Percentiles rank a stretch among this genome's conserved stretches.
Conservation (phyloP, 1,140 invertebrate genomes). For the Rhynchophorus ferrugineus region DNA sequence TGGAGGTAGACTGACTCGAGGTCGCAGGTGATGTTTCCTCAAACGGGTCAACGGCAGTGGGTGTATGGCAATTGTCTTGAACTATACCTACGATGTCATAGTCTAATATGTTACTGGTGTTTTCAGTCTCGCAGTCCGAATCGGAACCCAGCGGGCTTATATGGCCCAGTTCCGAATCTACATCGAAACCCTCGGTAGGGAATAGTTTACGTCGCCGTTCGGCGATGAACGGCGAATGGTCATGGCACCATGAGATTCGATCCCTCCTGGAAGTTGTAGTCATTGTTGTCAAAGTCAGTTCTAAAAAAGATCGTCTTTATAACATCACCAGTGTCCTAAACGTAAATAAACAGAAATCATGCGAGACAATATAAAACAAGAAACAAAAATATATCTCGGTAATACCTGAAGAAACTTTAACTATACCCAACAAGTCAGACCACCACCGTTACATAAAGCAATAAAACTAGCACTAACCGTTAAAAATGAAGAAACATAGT, state of each 20-base stretch:
- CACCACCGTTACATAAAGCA: no score
- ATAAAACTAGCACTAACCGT: no score
- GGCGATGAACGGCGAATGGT: constrained; percentile 10
- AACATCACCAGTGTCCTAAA: not conserved
- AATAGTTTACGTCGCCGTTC: constrained; percentile 15
- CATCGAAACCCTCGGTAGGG: constrained; percentile 8
- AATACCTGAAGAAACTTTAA: no score
- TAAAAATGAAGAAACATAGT: not conserved
- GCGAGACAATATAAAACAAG: not conserved
- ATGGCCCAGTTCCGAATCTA: constrained; percentile 29
- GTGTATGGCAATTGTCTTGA: constrained; percentile 14
- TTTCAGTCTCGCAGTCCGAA: constrained; percentile 15
- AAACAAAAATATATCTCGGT: no score
- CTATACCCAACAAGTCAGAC: no score
- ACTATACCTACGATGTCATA: constrained; percentile 22
- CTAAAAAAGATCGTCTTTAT: constrained; percentile 5
- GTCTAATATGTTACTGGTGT: constrained; percentile 8
- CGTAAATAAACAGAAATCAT: not conserved
- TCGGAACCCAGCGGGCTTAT: constrained; percentile 29
- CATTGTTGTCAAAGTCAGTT: constrained; percentile 11
- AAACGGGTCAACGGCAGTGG: constrained; percentile 9
- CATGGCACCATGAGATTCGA: constrained; percentile 4
- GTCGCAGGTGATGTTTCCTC: constrained; percentile 22
- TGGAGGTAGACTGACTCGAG: constrained; percentile 13
- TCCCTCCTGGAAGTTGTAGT: not conserved